Base-by-base conservation (phyloP, 2,113 vertebrate genomes). In the Marmota monax region DNA sequence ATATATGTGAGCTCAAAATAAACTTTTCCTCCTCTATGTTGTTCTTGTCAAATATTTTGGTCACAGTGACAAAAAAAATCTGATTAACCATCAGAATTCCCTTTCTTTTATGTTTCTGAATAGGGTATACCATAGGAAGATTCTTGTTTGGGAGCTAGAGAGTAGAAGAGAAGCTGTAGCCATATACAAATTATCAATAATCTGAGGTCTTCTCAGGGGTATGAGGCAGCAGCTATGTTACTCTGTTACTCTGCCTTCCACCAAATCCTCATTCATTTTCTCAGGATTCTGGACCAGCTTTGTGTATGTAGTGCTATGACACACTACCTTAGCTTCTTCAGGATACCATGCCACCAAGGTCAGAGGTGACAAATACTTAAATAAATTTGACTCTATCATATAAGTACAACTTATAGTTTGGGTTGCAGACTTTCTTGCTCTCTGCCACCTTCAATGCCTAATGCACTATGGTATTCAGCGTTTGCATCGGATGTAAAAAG, bases 141-240 rank as follows among this genome's bases (percentile, higher is more conserved):
- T 61, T 61, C 58, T 23, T 61, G 22, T 61, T 7, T 51, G 32
- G n/a, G 27, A 70, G 32, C 4, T 39, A 3, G 56, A 51, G 14
- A 5, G 12, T 76, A 17, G 20, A 53, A 61, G 11, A 72, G 20
- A 72, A 53, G 29, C 20, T 78, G 2, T 32, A 77, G 42, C 9
- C 6, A 37, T 77, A 22, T 7, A 42, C 16, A 29, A 6, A 20
- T 34, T 13, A 18, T 37, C 61, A 42, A 13, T 63, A 7, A 58
- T 87, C 45, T 65, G 18, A 22, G 17, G 34, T 37, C 8, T 61
- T 3, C 13, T 1, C 3, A 14, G 22, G 27, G 0, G 0, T 2
- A 11, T 34, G 12, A 37, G 27, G 11, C 13, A 78, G 18, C 17
- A 78, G n/a, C 39, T 70, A 8, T 77, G 25, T 17, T 42, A 42